These are phyloP conservation scores for Synanthedon myopaeformis DNA, from an alignment of 2,888 invertebrate genomes.

Conservation along the genomic window DNA sequence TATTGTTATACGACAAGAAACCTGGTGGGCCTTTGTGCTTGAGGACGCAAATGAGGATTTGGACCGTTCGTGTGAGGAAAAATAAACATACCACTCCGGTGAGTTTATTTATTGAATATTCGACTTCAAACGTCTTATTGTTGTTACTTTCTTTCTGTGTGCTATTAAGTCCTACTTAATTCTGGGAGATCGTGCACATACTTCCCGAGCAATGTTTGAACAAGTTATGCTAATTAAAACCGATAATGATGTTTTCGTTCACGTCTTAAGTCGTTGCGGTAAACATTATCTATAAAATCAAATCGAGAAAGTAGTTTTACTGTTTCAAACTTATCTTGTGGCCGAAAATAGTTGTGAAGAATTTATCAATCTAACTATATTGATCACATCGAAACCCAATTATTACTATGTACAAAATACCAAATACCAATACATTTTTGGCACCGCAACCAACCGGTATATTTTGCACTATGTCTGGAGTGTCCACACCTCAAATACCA, in stretches of 20 bases:
- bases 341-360: too few species aligned
- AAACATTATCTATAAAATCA: too few species aligned
- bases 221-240: slow-evolving; percentile 16
- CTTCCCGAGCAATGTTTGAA: slow-evolving; percentile 12
- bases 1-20: background rate
- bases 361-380: too few species aligned
- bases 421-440: too few species aligned
- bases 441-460: too few species aligned
- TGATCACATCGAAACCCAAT: too few species aligned
- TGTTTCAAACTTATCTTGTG: too few species aligned
- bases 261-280: background rate
- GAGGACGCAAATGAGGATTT: slow-evolving; percentile 42
- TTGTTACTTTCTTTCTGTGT: background rate
- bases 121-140: background rate
- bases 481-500: too few species aligned
- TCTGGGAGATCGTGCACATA: background rate
- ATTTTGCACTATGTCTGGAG: too few species aligned
- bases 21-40: background rate
- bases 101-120: slow-evolving; percentile 35
- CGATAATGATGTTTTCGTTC: slow-evolving; percentile 11
- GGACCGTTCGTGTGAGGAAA: slow-evolving; percentile 43
- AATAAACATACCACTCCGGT: slow-evolving; percentile 61
- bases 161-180: background rate
- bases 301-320: too few species aligned
- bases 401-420: too few species aligned